phyloP scores from a whole-genome alignment of 1,140 invertebrate genomes.

The Cecropterus lyciades region DNA sequence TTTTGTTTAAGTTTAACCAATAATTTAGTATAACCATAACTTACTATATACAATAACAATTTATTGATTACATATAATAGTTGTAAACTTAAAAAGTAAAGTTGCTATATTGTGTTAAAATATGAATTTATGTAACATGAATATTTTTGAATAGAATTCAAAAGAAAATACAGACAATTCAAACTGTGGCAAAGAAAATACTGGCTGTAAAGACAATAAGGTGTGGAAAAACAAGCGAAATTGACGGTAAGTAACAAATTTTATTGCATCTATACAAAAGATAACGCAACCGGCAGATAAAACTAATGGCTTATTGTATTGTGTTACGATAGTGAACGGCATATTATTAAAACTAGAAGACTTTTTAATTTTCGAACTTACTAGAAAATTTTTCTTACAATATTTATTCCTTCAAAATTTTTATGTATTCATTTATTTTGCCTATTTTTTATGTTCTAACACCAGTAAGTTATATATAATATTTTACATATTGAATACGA shows the following conservation, averaged over 20 bases:
- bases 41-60: slow-evolving; percentile 6
- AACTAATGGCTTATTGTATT: not conserved
- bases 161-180: not conserved
- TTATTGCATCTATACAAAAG: not conserved
- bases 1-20: slow-evolving; percentile 28
- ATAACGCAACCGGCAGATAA: not conserved
- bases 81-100: not conserved
- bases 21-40: not conserved
- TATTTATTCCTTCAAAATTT: too few relatives aligned
- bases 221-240: slow-evolving; percentile 1
- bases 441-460: too few relatives aligned
- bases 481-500: too few relatives aligned
- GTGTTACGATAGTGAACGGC: too few relatives aligned
- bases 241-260: slow-evolving; percentile 12
- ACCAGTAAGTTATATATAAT: too few relatives aligned
- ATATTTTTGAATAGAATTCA: not conserved
- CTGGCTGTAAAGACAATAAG: not conserved
- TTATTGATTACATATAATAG: slow-evolving; percentile 4
- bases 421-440: too few relatives aligned
- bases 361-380: too few relatives aligned
- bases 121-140: not conserved
- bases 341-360: too few relatives aligned
- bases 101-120: not conserved
- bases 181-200: not conserved
- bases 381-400: too few relatives aligned